Evolutionary conservation across 2,888 invertebrate species (phyloP).

Genomic region (Acronicta psi): DNA sequence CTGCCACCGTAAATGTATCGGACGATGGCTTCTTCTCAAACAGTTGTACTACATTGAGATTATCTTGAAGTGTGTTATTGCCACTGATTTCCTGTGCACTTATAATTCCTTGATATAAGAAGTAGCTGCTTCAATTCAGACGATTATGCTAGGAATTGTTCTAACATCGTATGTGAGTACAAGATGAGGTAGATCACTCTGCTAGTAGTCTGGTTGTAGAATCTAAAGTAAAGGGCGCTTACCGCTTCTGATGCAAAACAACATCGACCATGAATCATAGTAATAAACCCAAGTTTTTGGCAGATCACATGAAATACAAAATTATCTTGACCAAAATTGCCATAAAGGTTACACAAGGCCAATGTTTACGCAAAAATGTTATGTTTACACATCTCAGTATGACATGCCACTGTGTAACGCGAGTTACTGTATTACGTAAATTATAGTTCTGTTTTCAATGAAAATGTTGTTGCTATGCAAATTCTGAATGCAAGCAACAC

Average conservation of each 20-base stretch:
- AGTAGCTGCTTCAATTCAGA: not conserved
- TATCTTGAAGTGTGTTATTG: not conserved
- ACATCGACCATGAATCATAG: constrained; percentile 9
- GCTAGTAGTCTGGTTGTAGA: not conserved
- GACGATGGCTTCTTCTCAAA: not conserved
- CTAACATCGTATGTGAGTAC: not conserved
- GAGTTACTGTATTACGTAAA: too few relatives aligned
- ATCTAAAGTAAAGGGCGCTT: not conserved
- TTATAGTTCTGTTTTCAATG: not conserved
- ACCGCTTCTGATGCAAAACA: not conserved
- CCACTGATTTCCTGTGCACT: not conserved
- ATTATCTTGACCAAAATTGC: constrained; percentile 8
- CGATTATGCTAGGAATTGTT: not conserved
- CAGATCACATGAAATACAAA: constrained; percentile 11
- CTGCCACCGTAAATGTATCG: not conserved
- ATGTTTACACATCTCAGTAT: constrained; percentile 25
- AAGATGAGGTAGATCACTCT: not conserved
- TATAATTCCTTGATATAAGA: not conserved
- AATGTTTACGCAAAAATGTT: constrained; percentile 24
- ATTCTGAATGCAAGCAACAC: not conserved
- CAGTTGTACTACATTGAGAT: not conserved
- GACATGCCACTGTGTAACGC: constrained; percentile 1
- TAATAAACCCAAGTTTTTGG: constrained; percentile 9
- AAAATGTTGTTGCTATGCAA: not conserved
- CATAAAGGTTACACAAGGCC: constrained; percentile 22